Base-by-base conservation (phyloP, 2,113 vertebrate species). In the Nannobrachium achirus region DNA sequence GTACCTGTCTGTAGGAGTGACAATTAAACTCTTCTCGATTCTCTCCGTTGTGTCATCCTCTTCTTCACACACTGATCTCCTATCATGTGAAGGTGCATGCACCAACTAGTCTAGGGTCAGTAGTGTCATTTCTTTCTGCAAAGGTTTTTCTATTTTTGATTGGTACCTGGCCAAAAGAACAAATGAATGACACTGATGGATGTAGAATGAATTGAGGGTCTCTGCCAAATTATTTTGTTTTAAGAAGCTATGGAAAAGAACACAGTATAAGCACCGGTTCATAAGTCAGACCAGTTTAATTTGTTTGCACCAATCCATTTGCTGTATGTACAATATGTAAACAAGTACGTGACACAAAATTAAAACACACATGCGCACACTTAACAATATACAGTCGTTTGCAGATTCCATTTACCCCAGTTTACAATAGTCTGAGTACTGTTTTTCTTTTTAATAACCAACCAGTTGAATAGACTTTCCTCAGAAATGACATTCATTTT, bases 241-340 rank as follows among this genome's bases (percentile, higher is more conserved):
- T 48, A 48, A 13, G 13, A n/a, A 48, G 13, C 46, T 48, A 48
- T 14, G 46, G n/a, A 48, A 4, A 7, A 6, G 13, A 11, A 46
- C 62, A 44, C 8, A 11, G 39, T 33, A 45, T 13, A 6, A 8
- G 40, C 15, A 50, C 10, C 15, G 56, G 25, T 33, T 33, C 25
- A 33, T 33, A 39, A 45, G 49, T 52, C 63, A 76, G 76, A 72
- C 60, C 66, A 39, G 46, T 76, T 88, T 87, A 79, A 72, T 80
- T 84, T 79, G 79, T 64, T 52, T 66, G 84, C 85, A 86, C 78
- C 46, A 82, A 66, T 84, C 80, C 79, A 85, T 89, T 90, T 88
- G 88, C 78, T 86, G 65, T 92, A 92, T 93, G 78, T 92, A 92
- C 91, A 93, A 81, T 88, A 90, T 91, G 88, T 93, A 92, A 92